Conservation (phyloP, 2,888 invertebrate genomes). For the Eupelmus urozonus region DNA sequence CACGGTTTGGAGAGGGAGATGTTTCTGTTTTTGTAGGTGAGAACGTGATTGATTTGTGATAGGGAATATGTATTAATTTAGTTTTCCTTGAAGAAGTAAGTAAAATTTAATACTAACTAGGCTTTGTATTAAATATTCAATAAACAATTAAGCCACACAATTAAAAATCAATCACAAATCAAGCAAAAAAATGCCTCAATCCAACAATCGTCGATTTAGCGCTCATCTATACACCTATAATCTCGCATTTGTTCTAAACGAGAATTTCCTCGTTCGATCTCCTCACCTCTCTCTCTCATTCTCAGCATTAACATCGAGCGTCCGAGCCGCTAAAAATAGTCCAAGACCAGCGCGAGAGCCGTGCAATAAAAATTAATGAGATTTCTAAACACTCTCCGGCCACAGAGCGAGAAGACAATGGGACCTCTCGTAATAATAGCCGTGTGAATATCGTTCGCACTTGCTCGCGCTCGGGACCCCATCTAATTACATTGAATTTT, state of each 20-base stretch:
- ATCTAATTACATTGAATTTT: conserved; percentile 47
- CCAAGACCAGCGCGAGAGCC: background rate
- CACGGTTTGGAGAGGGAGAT: background rate
- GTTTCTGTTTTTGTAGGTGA: background rate
- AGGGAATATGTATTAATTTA: too few species aligned
- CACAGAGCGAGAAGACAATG: conserved; percentile 34
- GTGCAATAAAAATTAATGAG: conserved; percentile 53
- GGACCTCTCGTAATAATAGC: conserved; percentile 35
- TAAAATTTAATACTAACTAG: background rate
- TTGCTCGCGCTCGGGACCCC: background rate
- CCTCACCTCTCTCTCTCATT: background rate
- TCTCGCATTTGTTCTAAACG: conserved; percentile 44
- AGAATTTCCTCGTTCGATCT: conserved; percentile 34
- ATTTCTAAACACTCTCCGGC: conserved; percentile 26
- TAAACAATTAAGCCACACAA: too few species aligned
- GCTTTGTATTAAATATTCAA: too few species aligned
- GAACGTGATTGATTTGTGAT: too few species aligned
- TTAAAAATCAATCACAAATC: too few species aligned
- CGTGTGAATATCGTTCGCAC: conserved; percentile 38
- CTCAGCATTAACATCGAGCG: conserved; percentile 14
- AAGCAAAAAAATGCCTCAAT: background rate
- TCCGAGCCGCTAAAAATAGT: conserved; percentile 32
- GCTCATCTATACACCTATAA: conserved; percentile 34
- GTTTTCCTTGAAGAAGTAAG: background rate
- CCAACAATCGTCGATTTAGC: background rate